Base-by-base conservation (phyloP, 2,113 vertebrate species). In the Natator depressus region DNA sequence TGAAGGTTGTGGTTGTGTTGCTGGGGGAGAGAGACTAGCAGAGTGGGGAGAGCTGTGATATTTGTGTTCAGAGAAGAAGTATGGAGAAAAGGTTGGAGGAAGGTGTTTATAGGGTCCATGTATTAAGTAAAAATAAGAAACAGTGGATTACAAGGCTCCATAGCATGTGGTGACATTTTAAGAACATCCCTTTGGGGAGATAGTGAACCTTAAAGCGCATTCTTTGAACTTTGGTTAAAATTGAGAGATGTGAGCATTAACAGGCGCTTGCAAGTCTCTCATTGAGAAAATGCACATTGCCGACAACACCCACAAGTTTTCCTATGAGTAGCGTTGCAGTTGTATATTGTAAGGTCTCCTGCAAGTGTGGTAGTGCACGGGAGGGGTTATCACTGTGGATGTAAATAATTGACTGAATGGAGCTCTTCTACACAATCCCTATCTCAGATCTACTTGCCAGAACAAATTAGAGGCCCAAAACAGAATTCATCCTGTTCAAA, bases 131-230 rank as follows among this genome's bases (percentile, higher is more conserved):
- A 78, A 84, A 31, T 4, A 2, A 17, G 62, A 69, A 31, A 13
- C 19, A 89, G 62, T 2, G 16, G 17, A 2, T 88, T 46, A 42
- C 3, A 2, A 75, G 82, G 22, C 2, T 8, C 6, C 72, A 31
- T 78, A 24, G 31, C 0, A n/a, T 49, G 10, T 82, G 6, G 2
- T 76, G 80, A 25, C 49, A 47, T 3, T 22, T 62, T 0, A 0
- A 27, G 38, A 80, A 42, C 7, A 2, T 57, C 57, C 84, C 57
- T 83, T 38, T 20, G 19, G 80, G 14, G 90, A 27, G 38, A 50
- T 80, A 47, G 55, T 0, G 0, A 8, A 1, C n/a, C n/a, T 89
- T 72, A 10, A 6, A 81, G 14, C 42, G 79, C 42, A 8, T 62
- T 10, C 24, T n/a, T 20, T 49, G 47, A 85, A 17, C 72, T 35